Percentiles rank a stretch among this genome's conserved stretches.
These are phyloP conservation scores for Acronicta leporina DNA, from an alignment of 2,888 invertebrate species.

Conservation along the genomic window DNA sequence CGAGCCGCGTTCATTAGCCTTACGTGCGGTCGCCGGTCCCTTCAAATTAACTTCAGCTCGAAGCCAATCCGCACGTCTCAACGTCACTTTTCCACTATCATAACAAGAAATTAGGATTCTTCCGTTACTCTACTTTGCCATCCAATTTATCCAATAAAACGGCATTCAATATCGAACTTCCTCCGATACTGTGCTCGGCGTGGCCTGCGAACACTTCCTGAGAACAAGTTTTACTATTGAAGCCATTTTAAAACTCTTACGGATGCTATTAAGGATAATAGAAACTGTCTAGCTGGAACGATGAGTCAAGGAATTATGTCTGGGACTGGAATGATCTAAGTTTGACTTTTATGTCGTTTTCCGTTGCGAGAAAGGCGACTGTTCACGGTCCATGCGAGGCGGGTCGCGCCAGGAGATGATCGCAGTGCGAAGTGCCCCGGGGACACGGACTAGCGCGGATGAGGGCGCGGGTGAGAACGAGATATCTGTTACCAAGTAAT, in stretches of 20 bases:
- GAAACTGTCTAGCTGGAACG: slow-evolving; percentile 83
- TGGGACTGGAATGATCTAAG: slow-evolving; percentile 81
- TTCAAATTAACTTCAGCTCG: slow-evolving; percentile 63
- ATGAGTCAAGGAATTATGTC: slow-evolving; percentile 84
- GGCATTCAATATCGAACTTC: slow-evolving; percentile 83
- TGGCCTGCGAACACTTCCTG: slow-evolving; percentile 80
- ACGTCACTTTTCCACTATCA: slow-evolving; percentile 60
- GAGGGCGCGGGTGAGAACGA: slow-evolving; percentile 46
- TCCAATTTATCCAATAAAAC: slow-evolving; percentile 84
- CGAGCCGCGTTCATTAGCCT: slow-evolving; percentile 78
- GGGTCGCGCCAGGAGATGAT: slow-evolving; percentile 46
- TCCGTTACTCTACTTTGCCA: slow-evolving; percentile 62
- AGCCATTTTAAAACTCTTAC: slow-evolving; percentile 87
- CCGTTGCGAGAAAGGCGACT: slow-evolving; percentile 58
- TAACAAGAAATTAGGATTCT: slow-evolving; percentile 65
- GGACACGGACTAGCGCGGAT: slow-evolving; percentile 33
- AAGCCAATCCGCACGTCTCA: slow-evolving; percentile 47
- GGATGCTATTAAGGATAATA: slow-evolving; percentile 87
- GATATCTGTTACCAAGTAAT: slow-evolving; percentile 83
- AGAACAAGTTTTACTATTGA: slow-evolving; percentile 84
- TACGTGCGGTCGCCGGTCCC: slow-evolving; percentile 64
- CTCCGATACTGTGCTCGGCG: slow-evolving; percentile 72
- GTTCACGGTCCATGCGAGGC: slow-evolving; percentile 59
- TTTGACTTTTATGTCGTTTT: slow-evolving; percentile 80
- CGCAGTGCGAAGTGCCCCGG: slow-evolving; percentile 38